Evolutionary conservation across 2,113 vertebrate genomes (phyloP).

Genomic region (Tichodroma muraria): DNA sequence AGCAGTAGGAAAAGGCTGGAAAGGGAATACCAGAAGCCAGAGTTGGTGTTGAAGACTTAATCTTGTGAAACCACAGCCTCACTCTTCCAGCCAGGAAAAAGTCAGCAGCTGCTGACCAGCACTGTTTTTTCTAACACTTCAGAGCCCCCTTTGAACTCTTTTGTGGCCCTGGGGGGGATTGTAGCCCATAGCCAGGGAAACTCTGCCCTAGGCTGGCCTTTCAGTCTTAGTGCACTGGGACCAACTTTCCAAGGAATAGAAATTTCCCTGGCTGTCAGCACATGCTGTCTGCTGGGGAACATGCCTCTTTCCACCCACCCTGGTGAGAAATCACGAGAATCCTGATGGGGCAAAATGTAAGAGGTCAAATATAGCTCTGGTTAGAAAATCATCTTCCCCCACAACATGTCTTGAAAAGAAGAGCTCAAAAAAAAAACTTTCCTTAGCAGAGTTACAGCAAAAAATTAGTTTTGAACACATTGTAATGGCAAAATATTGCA

Average conservation of each 20-base stretch:
- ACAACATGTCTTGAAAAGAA: background rate
- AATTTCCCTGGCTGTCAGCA: background rate
- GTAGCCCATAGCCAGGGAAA: background rate
- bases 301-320: background rate
- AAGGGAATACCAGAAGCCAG: constrained; percentile 47
- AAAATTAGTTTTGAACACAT: background rate
- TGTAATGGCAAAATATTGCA: background rate
- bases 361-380: constrained; percentile 9
- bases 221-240: background rate
- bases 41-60: constrained; percentile 48
- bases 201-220: background rate
- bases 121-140: constrained; percentile 32
- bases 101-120: constrained; percentile 55
- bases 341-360: background rate
- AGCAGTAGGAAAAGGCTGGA: constrained; percentile 8
- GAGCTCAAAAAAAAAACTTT: background rate
- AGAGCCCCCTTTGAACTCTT: constrained; percentile 42
- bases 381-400: background rate
- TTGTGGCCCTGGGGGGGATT: background rate
- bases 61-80: constrained; percentile 50
- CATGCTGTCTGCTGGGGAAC: background rate
- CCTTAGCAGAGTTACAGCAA: background rate
- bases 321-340: background rate
- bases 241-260: background rate
- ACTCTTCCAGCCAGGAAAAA: constrained; percentile 49